phyloP scores from a whole-genome alignment of 2,797 vertebrate species.

The Xerus rutilus region DNA sequence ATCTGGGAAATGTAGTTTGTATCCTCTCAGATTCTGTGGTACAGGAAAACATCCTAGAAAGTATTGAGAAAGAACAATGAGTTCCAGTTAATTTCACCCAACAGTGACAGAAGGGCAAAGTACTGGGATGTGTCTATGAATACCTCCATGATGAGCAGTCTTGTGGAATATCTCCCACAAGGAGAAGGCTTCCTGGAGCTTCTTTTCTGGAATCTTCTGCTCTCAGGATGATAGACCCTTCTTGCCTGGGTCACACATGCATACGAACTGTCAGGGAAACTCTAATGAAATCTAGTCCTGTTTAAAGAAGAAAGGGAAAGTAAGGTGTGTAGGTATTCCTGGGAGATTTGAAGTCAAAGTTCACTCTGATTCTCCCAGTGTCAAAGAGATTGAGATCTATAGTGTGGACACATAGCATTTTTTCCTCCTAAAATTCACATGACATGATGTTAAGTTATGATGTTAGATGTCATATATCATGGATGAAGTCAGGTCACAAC shows the following conservation, averaged over 20 bases:
- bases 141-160: fast-evolving
- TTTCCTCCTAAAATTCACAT: neutral
- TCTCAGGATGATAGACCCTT: neutral
- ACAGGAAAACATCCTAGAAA: no score
- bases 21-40: neutral
- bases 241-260: neutral
- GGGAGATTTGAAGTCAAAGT: neutral
- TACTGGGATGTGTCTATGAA: neutral
- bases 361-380: neutral
- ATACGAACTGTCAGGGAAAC: neutral
- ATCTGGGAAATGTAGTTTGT: neutral
- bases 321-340: neutral
- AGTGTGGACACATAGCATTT: neutral
- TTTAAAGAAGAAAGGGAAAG: neutral
- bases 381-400: neutral
- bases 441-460: neutral
- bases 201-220: neutral
- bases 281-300: neutral
- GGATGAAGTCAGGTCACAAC: neutral
- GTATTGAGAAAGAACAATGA: neutral
- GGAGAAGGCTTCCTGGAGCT: neutral
- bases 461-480: neutral
- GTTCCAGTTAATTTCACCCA: no score
- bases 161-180: neutral
- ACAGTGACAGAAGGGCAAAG: neutral